phyloP scores from a whole-genome alignment of 1,140 invertebrate genomes.

The Magallana angulata region DNA sequence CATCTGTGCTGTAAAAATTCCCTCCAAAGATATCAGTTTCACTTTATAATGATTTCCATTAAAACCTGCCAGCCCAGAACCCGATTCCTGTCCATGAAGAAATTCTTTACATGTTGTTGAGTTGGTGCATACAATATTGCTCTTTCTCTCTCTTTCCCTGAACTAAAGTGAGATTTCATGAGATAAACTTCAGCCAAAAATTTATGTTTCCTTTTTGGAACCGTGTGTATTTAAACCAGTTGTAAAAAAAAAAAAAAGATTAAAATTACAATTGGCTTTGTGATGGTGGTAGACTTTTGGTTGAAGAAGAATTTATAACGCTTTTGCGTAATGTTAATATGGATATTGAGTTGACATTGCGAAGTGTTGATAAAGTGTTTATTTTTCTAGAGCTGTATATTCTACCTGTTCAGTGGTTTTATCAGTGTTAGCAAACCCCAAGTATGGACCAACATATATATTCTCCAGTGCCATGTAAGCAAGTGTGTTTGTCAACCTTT shows the following conservation, averaged over 20 bases:
- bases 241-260: too few relatives aligned
- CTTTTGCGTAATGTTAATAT: not conserved
- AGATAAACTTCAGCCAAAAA: too few relatives aligned
- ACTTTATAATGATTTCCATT: not conserved
- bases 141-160: too few relatives aligned
- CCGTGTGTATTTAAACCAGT: too few relatives aligned
- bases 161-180: too few relatives aligned
- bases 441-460: not conserved
- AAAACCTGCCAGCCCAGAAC: not conserved
- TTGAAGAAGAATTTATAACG: not conserved
- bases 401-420: not conserved
- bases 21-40: not conserved
- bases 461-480: not conserved
- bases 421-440: not conserved
- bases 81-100: not conserved
- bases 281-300: not conserved
- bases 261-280: too few relatives aligned
- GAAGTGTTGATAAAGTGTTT: slow-evolving; percentile 3
- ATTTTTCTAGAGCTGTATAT: slow-evolving; percentile 19
- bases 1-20: not conserved
- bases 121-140: not conserved
- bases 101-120: slow-evolving; percentile 3
- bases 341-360: not conserved
- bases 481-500: not conserved
- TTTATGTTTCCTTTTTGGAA: too few relatives aligned